phyloP scores from a whole-genome alignment of 2,888 invertebrate genomes.

The Ceramica pisi region DNA sequence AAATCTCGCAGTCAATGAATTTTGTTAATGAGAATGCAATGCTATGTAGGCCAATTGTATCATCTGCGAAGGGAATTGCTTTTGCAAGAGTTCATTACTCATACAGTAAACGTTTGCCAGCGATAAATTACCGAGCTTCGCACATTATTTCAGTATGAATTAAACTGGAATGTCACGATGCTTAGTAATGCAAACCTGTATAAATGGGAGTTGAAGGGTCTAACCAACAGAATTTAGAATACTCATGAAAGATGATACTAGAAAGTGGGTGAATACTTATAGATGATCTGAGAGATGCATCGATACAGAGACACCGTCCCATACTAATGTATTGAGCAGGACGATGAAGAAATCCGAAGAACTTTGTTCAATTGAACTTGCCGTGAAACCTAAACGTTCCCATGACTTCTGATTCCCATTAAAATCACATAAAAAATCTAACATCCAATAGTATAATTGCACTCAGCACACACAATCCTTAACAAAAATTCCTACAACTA shows the following conservation, averaged over 20 bases:
- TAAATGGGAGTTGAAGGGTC: background rate
- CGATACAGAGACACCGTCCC: background rate
- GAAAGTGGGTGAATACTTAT: background rate
- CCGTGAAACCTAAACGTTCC: background rate
- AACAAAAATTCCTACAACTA: conserved; percentile 38
- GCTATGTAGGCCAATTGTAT: conserved; percentile 28
- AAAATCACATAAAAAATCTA: conserved; percentile 9
- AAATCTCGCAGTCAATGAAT: conserved; percentile 29
- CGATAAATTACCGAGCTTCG: conserved; percentile 39
- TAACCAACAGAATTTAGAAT: conserved; percentile 2
- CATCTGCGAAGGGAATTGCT: conserved; percentile 50
- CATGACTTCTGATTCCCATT: background rate
- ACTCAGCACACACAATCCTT: conserved; percentile 22
- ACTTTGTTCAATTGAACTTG: background rate
- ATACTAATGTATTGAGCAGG: background rate
- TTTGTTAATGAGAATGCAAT: conserved; percentile 32
- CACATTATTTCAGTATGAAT: conserved; percentile 48
- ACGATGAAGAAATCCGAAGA: background rate
- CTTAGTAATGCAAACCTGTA: conserved; percentile 17
- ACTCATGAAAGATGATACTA: background rate
- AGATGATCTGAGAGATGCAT: background rate
- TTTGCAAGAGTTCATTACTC: conserved; percentile 50
- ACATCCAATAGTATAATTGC: conserved; percentile 17
- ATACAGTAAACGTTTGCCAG: conserved; percentile 46
- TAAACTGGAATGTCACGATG: conserved; percentile 35